Evolutionary conservation across 2,797 vertebrate species (phyloP).

Genomic region (Aplochiton taeniatus): DNA sequence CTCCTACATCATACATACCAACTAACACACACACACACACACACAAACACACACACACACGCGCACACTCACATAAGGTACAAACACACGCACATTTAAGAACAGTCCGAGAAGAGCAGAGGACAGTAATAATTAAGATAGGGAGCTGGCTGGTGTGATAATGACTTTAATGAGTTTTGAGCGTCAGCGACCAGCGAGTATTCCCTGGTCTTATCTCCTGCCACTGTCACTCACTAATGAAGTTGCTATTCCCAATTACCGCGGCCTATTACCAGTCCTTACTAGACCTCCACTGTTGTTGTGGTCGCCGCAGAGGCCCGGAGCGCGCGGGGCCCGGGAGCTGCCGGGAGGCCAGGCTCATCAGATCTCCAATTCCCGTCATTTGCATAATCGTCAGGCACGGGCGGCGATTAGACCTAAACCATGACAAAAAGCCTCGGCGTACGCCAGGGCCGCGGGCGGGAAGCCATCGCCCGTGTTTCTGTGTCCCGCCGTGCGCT

Average conservation of each 20-base stretch:
- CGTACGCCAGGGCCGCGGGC: not conserved
- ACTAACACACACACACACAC: constrained; percentile 13
- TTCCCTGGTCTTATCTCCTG: constrained; percentile 77
- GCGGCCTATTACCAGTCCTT: constrained; percentile 72
- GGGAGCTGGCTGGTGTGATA: constrained; percentile 38
- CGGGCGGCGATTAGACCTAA: not conserved
- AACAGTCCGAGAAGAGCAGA: constrained; percentile 30
- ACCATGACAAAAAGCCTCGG: not conserved
- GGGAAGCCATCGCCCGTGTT: not conserved
- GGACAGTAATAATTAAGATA: constrained; percentile 71
- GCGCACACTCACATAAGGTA: not conserved
- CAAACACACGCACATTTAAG: too few species aligned
- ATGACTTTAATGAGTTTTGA: constrained; percentile 68
- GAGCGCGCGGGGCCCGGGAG: not conserved
- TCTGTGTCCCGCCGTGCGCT: too few species aligned
- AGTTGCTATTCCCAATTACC: constrained; percentile 78
- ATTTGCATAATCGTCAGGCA: not conserved
- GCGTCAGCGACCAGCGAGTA: constrained; percentile 65
- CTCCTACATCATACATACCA: too few species aligned
- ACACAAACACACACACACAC: not conserved
- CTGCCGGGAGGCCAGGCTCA: not conserved
- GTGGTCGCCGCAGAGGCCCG: constrained; percentile 39
- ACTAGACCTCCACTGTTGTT: constrained; percentile 58
- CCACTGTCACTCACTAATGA: constrained; percentile 76
- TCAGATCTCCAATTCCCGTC: constrained; percentile 9